phyloP scores from a whole-genome alignment of 2,888 invertebrate species.

The Drosophila setosimentum region DNA sequence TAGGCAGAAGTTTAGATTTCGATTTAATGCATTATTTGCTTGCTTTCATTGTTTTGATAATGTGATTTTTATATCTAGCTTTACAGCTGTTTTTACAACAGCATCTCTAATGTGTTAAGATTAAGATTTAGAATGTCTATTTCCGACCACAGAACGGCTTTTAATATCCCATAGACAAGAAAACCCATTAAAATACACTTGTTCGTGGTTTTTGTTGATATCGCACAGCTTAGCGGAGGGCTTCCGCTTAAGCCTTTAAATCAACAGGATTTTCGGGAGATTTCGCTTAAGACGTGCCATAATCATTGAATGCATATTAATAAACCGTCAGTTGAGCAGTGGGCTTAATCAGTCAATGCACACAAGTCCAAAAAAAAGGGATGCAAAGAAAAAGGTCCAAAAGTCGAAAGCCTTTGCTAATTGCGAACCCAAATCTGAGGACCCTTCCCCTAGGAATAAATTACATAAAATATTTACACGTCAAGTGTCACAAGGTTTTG shows the following conservation, averaged over 20 bases:
- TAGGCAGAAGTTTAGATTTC: background rate
- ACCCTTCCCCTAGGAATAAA: slow-evolving; percentile 29
- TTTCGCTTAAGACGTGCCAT: slow-evolving; percentile 21
- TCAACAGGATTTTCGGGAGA: slow-evolving; percentile 37
- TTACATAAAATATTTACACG: slow-evolving; percentile 75
- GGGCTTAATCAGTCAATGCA: slow-evolving; percentile 11
- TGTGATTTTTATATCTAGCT: background rate
- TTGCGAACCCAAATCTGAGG: slow-evolving; percentile 73
- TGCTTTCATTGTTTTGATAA: background rate
- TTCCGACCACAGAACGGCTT: background rate
- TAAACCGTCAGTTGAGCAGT: slow-evolving; percentile 22
- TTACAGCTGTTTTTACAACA: background rate
- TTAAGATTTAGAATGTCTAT: background rate
- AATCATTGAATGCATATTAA: slow-evolving; percentile 53
- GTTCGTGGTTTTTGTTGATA: background rate
- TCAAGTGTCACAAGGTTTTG: slow-evolving; percentile 58
- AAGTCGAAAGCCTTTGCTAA: slow-evolving; percentile 58
- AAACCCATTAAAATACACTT: background rate
- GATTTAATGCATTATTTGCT: background rate
- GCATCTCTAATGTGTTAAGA: background rate
- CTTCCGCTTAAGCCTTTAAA: slow-evolving; percentile 28
- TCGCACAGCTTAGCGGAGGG: slow-evolving; percentile 26
- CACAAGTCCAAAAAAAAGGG: slow-evolving; percentile 7
- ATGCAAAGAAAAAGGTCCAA: slow-evolving; percentile 24
- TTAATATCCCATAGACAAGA: background rate